Evolutionary conservation across 2,888 invertebrate genomes (phyloP).

Genomic region (Volucella inflata): DNA sequence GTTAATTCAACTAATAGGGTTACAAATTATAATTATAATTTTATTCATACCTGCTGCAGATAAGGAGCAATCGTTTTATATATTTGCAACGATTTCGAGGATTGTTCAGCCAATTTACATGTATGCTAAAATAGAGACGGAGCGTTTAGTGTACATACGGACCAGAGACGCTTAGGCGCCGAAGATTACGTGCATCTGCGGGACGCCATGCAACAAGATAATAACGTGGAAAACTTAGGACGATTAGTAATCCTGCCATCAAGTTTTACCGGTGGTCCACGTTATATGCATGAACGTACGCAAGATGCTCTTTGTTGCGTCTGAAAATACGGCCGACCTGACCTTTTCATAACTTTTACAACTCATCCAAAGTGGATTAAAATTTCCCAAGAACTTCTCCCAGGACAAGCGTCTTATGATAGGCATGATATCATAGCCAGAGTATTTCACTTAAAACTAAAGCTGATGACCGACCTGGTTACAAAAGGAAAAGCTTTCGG

Average conservation of each 20-base stretch:
- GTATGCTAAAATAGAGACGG: slow-evolving; percentile 15
- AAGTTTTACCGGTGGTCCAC: neutral
- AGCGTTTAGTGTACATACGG: slow-evolving; percentile 10
- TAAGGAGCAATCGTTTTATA: slow-evolving; percentile 4
- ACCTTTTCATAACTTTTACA: slow-evolving; percentile 1
- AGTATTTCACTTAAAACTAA: too few relatives aligned
- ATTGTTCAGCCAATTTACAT: slow-evolving; percentile 21
- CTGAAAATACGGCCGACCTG: neutral
- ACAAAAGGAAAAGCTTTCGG: too few relatives aligned
- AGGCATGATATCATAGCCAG: too few relatives aligned
- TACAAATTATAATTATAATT: slow-evolving; percentile 11
- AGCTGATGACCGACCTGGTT: too few relatives aligned
- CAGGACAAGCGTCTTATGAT: too few relatives aligned
- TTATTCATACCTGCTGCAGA: slow-evolving; percentile 19
- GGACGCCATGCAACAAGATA: slow-evolving; percentile 4
- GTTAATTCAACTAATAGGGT: slow-evolving; percentile 10
- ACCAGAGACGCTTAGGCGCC: slow-evolving; percentile 7
- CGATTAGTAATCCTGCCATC: neutral
- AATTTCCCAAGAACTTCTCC: too few relatives aligned
- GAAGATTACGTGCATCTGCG: slow-evolving; percentile 17
- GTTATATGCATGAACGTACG: neutral
- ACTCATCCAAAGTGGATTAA: too few relatives aligned
- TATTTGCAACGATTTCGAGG: slow-evolving; percentile 10
- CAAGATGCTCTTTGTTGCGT: too few relatives aligned
- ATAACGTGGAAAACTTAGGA: neutral